Base-by-base conservation (phyloP, 2,797 vertebrate genomes). In the Arrhamphus sclerolepis region DNA sequence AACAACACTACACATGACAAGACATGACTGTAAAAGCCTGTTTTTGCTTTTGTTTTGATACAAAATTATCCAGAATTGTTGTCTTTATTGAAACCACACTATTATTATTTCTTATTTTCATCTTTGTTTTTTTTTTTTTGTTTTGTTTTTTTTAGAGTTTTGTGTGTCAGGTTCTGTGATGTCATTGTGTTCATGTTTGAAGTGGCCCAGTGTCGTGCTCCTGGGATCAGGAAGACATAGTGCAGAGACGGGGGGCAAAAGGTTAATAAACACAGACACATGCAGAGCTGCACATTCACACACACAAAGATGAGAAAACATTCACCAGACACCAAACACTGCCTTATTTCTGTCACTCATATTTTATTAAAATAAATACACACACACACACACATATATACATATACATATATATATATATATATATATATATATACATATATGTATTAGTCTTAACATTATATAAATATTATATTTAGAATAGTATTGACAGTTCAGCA, bases 171-270 rank as follows among this genome's bases (percentile, higher is more conserved):
- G 51, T 75, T 41, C 49, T 65, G 64, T 80, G 76, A 83, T 75
- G 75, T 83, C 71, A 83, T 69, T 29, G 64, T 3, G 0, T 60
- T 56, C 53, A 26, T 62, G 59, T 65, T 68, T 74, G 69, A 80
- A 76, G 61, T 62, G 66, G 59, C 53, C 70, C 57, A 53, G 73
- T 44, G 55, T 83, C 62, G 48, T 59, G 28, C 86, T 77, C 80
- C 67, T 59, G 86, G 77, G 86, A 80, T 66, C 51, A 56, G 51
- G 52, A 38, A 83, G 85, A 91, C 77, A 75, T 76, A 83, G 82
- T 75, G 69, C 88, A 90, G 88, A 86, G 78, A 84, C 77, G 22
- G 58, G n/a, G 86, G 80, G 50, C 72, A 74, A 83, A 79, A 84
- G 87, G 85, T 88, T 85, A 88, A 85, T 81, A 86, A 82, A 84